phyloP scores from a whole-genome alignment of 1,140 invertebrate species.

The Parasteatoda tepidariorum region DNA sequence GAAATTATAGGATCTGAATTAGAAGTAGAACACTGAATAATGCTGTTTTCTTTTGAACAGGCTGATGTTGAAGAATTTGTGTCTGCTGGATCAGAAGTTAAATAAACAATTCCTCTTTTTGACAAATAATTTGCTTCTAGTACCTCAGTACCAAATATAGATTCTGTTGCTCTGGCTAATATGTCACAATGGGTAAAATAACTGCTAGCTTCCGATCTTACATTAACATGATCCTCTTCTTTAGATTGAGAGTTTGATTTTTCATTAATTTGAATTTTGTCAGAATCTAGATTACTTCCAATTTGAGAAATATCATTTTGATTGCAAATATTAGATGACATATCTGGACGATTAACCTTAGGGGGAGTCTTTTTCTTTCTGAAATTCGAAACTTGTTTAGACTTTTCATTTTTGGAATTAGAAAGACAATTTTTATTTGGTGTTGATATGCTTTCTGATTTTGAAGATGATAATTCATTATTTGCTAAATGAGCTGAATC shows the following conservation, averaged over 20 bases:
- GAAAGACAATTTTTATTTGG: not conserved
- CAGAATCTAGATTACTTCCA: conserved; percentile 2
- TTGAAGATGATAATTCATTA: not conserved
- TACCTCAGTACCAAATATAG: conserved; percentile 65
- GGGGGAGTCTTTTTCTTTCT: conserved; percentile 27
- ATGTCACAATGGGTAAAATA: conserved; percentile 65
- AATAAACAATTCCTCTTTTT: conserved; percentile 14
- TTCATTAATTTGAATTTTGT: conserved; percentile 15
- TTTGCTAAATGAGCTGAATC: not conserved
- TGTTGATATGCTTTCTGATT: not conserved
- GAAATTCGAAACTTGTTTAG: not conserved
- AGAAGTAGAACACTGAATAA: not conserved
- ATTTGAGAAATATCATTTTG: not conserved
- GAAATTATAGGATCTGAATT: not conserved
- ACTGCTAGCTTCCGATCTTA: conserved; percentile 13
- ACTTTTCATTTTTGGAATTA: not conserved
- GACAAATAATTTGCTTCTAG: conserved; percentile 11
- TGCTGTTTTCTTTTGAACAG: not conserved
- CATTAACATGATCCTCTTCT: not conserved
- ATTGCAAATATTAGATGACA: not conserved
- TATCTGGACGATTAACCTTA: conserved; percentile 3
- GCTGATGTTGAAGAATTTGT: conserved; percentile 6
- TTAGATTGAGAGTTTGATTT: conserved; percentile 23
- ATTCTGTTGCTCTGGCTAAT: conserved; percentile 69
- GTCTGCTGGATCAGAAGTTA: conserved; percentile 13